phyloP scores from a whole-genome alignment of 2,113 vertebrate species.

The Heptranchias perlo region DNA sequence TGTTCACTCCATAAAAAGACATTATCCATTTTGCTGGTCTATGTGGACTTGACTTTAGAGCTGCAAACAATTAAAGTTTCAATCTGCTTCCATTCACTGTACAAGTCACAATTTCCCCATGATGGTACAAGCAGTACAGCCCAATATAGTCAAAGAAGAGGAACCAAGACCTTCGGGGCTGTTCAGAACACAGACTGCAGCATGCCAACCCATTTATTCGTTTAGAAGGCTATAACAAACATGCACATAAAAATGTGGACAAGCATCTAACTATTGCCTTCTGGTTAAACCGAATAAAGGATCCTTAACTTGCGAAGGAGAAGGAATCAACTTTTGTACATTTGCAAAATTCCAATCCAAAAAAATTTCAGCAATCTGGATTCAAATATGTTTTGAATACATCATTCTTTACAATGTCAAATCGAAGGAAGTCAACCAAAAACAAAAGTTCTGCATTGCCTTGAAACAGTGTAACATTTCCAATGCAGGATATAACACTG shows the following conservation, averaged over 20 bases:
- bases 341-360: not conserved
- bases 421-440: not conserved
- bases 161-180: not conserved
- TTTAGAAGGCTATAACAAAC: not conserved
- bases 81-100: not conserved
- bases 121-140: not conserved
- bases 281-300: not conserved
- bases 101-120: not conserved
- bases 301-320: not conserved
- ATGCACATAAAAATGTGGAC: too few species aligned
- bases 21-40: not conserved
- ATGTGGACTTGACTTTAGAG: not conserved
- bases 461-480: not conserved
- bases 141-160: constrained; percentile 9
- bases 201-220: not conserved
- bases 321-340: not conserved
- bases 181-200: not conserved
- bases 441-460: not conserved
- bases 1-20: not conserved
- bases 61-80: not conserved
- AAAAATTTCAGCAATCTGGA: not conserved
- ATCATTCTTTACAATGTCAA: not conserved
- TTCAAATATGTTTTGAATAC: not conserved
- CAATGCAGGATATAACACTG: not conserved
- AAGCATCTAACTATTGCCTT: not conserved